These are phyloP conservation scores for Thymelicus sylvestris DNA, from an alignment of 2,888 invertebrate genomes.

Conservation along the genomic window DNA sequence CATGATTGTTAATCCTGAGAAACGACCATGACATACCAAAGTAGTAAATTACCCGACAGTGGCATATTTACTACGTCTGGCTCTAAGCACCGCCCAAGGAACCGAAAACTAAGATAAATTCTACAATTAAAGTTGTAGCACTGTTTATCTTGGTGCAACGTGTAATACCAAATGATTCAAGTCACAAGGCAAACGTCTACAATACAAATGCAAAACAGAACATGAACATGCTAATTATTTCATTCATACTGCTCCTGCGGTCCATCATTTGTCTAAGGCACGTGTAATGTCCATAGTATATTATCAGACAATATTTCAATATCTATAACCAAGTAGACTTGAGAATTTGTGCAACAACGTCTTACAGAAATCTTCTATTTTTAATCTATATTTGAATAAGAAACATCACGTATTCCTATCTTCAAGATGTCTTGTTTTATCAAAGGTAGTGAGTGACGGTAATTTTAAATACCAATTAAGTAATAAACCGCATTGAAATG, in stretches of 20 bases:
- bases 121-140: constrained; percentile 11
- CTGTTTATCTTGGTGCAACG: constrained; percentile 12
- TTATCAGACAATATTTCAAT: background rate
- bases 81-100: constrained; percentile 27
- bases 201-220: constrained; percentile 33
- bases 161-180: constrained; percentile 9
- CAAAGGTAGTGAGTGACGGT: no score
- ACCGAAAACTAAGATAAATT: constrained; percentile 28
- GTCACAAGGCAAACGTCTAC: constrained; percentile 29
- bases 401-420: no score
- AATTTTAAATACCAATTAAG: no score
- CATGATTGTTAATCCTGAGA: constrained; percentile 16
- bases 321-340: constrained; percentile 7
- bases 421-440: no score
- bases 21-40: constrained; percentile 22
- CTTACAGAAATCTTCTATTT: no score
- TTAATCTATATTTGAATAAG: no score
- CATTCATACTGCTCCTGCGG: constrained; percentile 27
- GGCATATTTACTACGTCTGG: constrained; percentile 29
- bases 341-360: constrained; percentile 7
- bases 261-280: background rate
- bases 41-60: constrained; percentile 28
- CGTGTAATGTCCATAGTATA: background rate
- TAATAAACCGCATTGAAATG: no score
- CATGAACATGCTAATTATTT: constrained; percentile 38